A percentile compares a stretch with the other conserved stretches of the same genome.
Evolutionary conservation across 2,113 vertebrate species (phyloP).

Genomic region (Noturus placidus): DNA sequence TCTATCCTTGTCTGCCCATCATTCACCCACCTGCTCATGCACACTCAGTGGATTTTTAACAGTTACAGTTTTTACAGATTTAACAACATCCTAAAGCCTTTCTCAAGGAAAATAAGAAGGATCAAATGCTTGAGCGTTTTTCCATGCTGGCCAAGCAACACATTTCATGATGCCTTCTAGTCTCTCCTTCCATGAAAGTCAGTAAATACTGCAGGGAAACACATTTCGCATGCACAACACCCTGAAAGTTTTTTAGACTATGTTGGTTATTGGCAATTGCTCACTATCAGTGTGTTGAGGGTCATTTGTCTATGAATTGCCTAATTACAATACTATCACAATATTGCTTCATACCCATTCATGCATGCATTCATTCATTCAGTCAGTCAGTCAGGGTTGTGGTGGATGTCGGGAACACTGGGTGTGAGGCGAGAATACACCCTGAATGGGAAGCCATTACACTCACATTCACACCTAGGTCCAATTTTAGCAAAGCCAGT

Average conservation of each 20-base stretch:
- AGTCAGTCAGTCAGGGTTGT: neutral
- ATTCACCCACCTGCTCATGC: neutral
- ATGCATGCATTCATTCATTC: neutral
- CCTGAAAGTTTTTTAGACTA: neutral
- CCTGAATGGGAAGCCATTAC: neutral
- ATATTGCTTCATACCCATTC: neutral
- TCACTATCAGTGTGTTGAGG: neutral
- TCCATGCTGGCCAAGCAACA: neutral
- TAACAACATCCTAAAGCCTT: neutral
- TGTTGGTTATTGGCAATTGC: neutral
- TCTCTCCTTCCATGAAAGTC: neutral
- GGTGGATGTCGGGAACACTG: neutral
- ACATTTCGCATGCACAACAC: neutral
- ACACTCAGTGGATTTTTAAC: neutral
- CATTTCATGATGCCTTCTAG: neutral
- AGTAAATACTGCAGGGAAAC: neutral
- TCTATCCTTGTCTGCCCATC: neutral
- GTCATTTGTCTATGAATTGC: neutral
- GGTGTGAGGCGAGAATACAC: neutral
- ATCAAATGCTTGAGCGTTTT: neutral
- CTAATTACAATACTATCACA: neutral
- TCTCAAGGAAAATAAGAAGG: neutral
- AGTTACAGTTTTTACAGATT: neutral
- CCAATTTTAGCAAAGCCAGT: neutral
- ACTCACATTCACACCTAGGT: neutral